These are phyloP conservation scores for Aurelia sp. DNA, from an alignment of 30 jellyfish, hydroid and myxozoan genomes.

Conservation along the genomic window DNA sequence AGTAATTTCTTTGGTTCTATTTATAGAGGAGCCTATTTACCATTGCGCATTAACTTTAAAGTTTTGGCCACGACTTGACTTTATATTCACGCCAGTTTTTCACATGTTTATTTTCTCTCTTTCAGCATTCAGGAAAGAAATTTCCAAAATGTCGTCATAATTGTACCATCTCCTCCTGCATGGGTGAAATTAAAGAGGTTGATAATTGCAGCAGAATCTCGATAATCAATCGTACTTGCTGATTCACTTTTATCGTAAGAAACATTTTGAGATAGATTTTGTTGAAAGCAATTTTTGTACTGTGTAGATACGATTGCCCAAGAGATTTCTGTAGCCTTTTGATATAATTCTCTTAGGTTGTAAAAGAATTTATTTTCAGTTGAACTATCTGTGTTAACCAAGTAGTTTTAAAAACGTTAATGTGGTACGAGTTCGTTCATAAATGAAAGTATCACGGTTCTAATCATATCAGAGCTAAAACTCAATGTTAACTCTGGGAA, in stretches of 20 bases:
- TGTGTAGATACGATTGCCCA: constrained; percentile 25
- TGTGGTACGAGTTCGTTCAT: too few relatives aligned
- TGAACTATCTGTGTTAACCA: too few relatives aligned
- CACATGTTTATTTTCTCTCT: not conserved
- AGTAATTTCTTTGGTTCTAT: too few relatives aligned
- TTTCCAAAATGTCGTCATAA: constrained; percentile 7
- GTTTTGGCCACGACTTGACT: too few relatives aligned
- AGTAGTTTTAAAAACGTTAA: too few relatives aligned
- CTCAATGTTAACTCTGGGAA: too few relatives aligned
- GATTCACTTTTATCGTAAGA: constrained; percentile 39
- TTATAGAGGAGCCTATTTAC: too few relatives aligned
- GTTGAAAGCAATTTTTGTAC: constrained; percentile 24
- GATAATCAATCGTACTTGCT: not conserved
- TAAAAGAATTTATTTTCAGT: constrained; percentile 3
- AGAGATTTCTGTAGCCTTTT: constrained; percentile 24
- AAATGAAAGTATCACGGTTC: too few relatives aligned
- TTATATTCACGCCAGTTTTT: not conserved
- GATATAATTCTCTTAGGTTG: constrained; percentile 26
- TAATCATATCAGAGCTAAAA: too few relatives aligned
- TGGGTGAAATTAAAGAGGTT: not conserved
- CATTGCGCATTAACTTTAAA: too few relatives aligned
- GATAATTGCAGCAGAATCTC: not conserved
- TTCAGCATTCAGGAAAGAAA: constrained; percentile 47
- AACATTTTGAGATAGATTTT: constrained; percentile 41
- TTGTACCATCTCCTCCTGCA: not conserved